Percentiles rank a stretch among this genome's conserved stretches.
These are phyloP conservation scores for Drosophila triauraria DNA, from an alignment of 1,140 invertebrate genomes.

Conservation along the genomic window DNA sequence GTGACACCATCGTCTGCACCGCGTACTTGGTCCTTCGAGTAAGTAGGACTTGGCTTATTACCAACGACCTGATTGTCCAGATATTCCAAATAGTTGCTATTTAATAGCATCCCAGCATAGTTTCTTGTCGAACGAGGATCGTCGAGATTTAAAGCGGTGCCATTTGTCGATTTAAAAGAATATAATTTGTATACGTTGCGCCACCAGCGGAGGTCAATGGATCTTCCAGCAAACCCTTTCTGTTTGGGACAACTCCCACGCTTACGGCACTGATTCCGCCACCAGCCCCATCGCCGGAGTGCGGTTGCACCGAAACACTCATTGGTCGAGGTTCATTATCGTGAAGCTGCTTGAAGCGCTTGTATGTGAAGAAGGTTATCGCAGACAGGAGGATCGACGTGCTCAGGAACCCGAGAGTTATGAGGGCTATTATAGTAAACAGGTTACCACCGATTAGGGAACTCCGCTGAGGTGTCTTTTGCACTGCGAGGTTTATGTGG, in stretches of 20 bases:
- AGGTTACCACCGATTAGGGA: constrained; percentile 48
- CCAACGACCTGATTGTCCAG: constrained; percentile 15
- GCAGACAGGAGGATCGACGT: constrained; percentile 62
- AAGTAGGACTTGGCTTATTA: neutral
- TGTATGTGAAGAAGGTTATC: constrained; percentile 67
- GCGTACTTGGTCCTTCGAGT: neutral
- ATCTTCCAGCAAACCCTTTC: constrained; percentile 37
- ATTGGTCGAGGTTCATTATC: constrained; percentile 32
- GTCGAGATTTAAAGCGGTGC: neutral
- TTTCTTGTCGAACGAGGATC: neutral
- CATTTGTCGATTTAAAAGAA: constrained; percentile 1
- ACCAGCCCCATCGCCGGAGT: neutral
- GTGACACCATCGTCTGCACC: neutral
- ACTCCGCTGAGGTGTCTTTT: constrained; percentile 30
- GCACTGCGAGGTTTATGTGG: constrained; percentile 78
- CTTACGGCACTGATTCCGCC: constrained; percentile 5
- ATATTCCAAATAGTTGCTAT: constrained; percentile 19
- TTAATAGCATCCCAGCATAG: constrained; percentile 3
- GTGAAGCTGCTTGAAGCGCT: constrained; percentile 56
- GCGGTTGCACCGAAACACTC: constrained; percentile 32
- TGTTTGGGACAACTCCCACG: constrained; percentile 16
- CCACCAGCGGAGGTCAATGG: neutral
- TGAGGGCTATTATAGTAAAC: constrained; percentile 55
- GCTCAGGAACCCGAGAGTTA: constrained; percentile 60
- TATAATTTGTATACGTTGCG: constrained; percentile 4